Evolutionary conservation across 2,888 invertebrate species (phyloP), one percentile per base, ranked within the genome.

Genomic region (Phortica magna): DNA sequence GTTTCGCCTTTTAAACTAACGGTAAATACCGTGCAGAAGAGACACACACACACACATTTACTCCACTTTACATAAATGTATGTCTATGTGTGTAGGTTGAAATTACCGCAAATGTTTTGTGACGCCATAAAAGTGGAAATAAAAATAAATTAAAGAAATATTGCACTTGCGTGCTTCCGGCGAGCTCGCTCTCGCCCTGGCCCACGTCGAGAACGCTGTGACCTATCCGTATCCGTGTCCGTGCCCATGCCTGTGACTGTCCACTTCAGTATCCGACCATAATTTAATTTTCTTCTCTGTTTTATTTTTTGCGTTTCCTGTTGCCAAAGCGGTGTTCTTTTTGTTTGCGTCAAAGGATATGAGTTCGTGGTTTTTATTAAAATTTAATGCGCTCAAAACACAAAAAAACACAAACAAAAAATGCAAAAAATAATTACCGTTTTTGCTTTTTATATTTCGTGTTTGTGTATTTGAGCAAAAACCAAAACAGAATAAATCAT

Each of bases 1-100:
- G 87, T 88, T 80, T 82, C 31, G 79, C 79, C 82, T 84, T 85
- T 88, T 85, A 85, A 88, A 83, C 84, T 88, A 82, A 84, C 84
- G 79, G 79, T 79, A 79, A 84, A 80, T 85, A 79, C 19, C 10
- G 7, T 9, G 14, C 59, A 9, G 2, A 57, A n/a, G 17, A 55
- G 55, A 6, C 0, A 19, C 59, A 59, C n/a, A 59, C 59, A 59
- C 0, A 59, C n/a, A 59, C 7, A 59, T 7, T n/a, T 14, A 2
- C 2, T 17, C 1, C 22, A 22, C 19, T 10, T 4, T 3, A 10
- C 61, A 61, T 48, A 14, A 48, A 14, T 48, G 43, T 65, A 61
- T 61, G 19, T 73, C 64, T 57, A n/a, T 48, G 39, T 70, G 53
- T 75, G 74, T 61, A 67, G 42, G 57, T 48, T 74, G 71, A 79